Evolutionary conservation across 2,113 vertebrate genomes (phyloP).

Genomic region (Prionailurus viverrinus): DNA sequence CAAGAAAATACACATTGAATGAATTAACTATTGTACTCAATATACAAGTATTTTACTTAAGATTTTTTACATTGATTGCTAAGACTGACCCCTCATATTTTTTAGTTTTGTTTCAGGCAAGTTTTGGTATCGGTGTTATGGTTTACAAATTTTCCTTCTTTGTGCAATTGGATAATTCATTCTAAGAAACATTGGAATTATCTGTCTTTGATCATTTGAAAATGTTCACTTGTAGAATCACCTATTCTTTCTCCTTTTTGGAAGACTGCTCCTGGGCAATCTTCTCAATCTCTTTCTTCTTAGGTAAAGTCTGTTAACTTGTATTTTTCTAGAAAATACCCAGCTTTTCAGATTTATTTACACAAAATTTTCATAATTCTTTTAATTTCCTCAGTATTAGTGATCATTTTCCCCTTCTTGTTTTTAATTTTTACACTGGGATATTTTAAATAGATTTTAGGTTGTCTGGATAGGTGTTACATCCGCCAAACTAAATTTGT

Average conservation of each 20-base stretch:
- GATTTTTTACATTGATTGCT: constrained; percentile 22
- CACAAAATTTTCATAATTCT: background rate
- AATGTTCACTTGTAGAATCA: background rate
- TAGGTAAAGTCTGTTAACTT: constrained; percentile 41
- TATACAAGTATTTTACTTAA: constrained; percentile 33
- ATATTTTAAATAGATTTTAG: constrained; percentile 59
- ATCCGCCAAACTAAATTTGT: background rate
- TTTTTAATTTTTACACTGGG: constrained; percentile 54
- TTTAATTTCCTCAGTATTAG: constrained; percentile 28
- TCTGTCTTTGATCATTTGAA: background rate
- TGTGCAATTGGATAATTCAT: background rate
- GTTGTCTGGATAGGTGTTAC: background rate
- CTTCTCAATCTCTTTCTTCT: constrained; percentile 31
- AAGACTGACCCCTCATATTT: constrained; percentile 34
- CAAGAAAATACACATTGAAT: constrained; percentile 28
- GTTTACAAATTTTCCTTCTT: constrained; percentile 10
- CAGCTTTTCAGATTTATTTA: constrained; percentile 59
- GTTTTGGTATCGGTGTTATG: constrained; percentile 26
- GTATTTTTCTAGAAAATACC: constrained; percentile 43
- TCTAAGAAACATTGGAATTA: background rate
- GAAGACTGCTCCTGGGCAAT: background rate
- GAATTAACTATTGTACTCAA: background rate
- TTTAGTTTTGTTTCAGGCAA: background rate
- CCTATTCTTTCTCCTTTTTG: background rate
- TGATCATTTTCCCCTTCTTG: constrained; percentile 14